Base-by-base conservation (phyloP, 2,113 vertebrate species). In the Pelecanoides urinatrix region DNA sequence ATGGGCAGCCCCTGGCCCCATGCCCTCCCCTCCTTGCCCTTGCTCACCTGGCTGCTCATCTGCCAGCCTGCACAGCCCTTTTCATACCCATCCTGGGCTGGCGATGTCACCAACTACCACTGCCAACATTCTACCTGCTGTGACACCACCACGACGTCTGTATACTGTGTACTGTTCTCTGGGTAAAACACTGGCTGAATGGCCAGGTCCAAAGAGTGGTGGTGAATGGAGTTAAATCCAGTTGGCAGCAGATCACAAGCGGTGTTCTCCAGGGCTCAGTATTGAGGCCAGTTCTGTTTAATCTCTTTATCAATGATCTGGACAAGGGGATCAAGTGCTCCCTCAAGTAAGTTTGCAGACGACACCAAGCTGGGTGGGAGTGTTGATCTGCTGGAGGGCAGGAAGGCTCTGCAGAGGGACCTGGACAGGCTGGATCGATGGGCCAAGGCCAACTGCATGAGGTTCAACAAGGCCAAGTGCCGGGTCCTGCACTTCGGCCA, bases 161-260 rank as follows among this genome's bases (percentile, higher is more conserved):
- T 67, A 11, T 45, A 55, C 26, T 45, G 11, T 45, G 7, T 73
- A 45, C 49, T 45, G 8, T 30, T 72, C 16, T 23, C 32, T 30
- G 26, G 13, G 30, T 50, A n/a, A 83, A 52, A 82, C n/a, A 13
- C 8, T 62, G 30, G 3, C 18, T 42, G 19, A 15, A n/a, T 6
- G 58, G 22, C 15, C 10, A 7, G 10, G 58, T 22, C n/a, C n/a
- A 36, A 16, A 61, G 58, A 25, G 9, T 71, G 8, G 13, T 34
- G 42, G 17, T 49, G 29, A 70, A 59, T 17, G 23, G 36, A 50
- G 14, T n/a, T 61, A n/a, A 38, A 50, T 42, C 30, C 36, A 49
- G 13, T 16, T 65, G 29, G 23, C 2, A 1, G 17, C 16, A 2
- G 0, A 36, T 52, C 29, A 78, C 10, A 8, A 27, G 22, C 5